Conservation (phyloP, 2,797 vertebrate species). For the Enteromius treurensis region DNA sequence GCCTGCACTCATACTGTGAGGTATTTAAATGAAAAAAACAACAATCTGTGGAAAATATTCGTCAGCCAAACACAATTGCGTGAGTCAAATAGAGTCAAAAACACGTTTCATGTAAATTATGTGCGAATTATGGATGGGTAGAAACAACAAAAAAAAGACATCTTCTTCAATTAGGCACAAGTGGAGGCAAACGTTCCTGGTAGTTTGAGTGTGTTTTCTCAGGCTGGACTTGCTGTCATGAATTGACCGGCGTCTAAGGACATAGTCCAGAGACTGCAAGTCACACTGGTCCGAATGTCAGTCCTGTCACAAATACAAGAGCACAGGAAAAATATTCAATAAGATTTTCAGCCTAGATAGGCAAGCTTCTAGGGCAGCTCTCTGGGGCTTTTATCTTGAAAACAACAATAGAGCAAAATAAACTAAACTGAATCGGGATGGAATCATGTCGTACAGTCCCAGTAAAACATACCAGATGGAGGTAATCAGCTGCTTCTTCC, state of each 20-base stretch:
- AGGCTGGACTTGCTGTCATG: not conserved
- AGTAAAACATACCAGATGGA: not conserved
- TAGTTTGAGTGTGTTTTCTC: not conserved
- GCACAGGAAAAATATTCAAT: conserved; percentile 53
- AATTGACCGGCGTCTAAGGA: conserved; percentile 2
- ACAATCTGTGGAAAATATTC: not conserved
- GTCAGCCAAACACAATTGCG: not conserved
- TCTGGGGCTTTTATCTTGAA: not conserved
- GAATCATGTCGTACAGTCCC: not conserved
- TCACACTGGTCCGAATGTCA: conserved; percentile 54
- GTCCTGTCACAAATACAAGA: conserved; percentile 47
- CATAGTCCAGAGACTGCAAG: not conserved
- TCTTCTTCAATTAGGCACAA: not conserved
- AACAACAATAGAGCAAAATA: not conserved
- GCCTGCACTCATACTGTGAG: conserved; percentile 24
- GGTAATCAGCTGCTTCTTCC: not conserved
- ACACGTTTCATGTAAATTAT: not conserved
- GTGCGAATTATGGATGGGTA: not conserved
- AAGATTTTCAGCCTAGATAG: conserved; percentile 67
- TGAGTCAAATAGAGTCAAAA: not conserved
- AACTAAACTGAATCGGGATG: not conserved
- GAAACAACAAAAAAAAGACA: not conserved
- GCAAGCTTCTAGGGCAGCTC: conserved; percentile 41
- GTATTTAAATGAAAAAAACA: conserved; percentile 12
- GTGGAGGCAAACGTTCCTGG: not conserved